phyloP scores from a whole-genome alignment of 1,140 invertebrate species.

The Trichonephila clavata region DNA sequence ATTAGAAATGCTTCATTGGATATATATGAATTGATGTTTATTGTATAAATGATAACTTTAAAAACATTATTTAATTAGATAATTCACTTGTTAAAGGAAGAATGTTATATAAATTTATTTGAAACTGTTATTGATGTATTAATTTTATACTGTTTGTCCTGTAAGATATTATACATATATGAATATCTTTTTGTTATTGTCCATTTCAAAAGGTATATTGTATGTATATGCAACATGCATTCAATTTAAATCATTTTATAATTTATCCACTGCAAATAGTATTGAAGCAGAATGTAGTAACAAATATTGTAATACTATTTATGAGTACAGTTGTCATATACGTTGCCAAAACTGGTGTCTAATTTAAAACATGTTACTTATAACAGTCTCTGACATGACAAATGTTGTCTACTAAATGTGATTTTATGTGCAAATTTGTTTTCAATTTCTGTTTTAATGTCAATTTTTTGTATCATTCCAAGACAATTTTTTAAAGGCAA shows the following conservation, averaged over 20 bases:
- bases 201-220: neutral
- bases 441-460: slow-evolving; percentile 23
- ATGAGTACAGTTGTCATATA: neutral
- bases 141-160: neutral
- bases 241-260: neutral
- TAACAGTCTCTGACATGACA: neutral
- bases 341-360: slow-evolving; percentile 2
- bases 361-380: slow-evolving; percentile 3
- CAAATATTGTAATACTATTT: neutral
- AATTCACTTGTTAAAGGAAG: neutral
- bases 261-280: slow-evolving; percentile 21
- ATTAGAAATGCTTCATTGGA: slow-evolving; percentile 11
- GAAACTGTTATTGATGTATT: slow-evolving; percentile 23
- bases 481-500: slow-evolving; percentile 54
- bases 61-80: neutral
- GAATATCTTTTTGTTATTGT: neutral
- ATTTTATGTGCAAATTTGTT: slow-evolving; percentile 52
- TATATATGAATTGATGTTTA: slow-evolving; percentile 22
- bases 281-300: neutral
- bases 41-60: neutral
- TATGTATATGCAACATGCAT: neutral
- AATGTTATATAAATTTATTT: neutral
- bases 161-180: neutral
- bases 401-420: neutral
- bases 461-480: slow-evolving; percentile 57